A percentile compares a stretch with the other conserved stretches of the same genome.
Conservation (phyloP, 1,140 invertebrate species). For the Ruditapes philippinarum region DNA sequence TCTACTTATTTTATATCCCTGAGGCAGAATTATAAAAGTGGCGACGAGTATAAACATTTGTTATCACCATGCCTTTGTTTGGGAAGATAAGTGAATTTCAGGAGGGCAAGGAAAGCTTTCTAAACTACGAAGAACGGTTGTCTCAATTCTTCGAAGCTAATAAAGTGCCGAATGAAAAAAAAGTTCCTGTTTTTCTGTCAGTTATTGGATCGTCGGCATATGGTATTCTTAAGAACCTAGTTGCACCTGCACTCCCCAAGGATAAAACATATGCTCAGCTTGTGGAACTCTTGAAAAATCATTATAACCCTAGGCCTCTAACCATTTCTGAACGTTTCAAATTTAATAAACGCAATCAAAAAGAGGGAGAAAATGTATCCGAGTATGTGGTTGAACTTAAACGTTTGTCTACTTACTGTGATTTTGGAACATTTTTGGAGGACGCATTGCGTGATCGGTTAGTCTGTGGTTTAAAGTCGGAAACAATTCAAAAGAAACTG, state of each 20-base stretch:
- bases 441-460: conserved; percentile 17
- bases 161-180: conserved; percentile 20
- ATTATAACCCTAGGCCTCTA: conserved; percentile 20
- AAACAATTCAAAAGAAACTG: conserved; percentile 27
- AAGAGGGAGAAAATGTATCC: conserved; percentile 13
- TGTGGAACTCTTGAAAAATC: background rate
- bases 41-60: conserved; percentile 18
- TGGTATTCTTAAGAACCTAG: conserved; percentile 15
- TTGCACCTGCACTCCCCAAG: conserved; percentile 10
- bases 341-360: conserved; percentile 41
- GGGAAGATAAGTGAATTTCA: conserved; percentile 24
- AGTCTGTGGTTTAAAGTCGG: conserved; percentile 9
- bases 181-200: conserved; percentile 2
- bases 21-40: background rate
- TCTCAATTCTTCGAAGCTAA: conserved; percentile 18
- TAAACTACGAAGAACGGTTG: conserved; percentile 38
- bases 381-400: conserved; percentile 28
- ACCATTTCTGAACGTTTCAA: conserved; percentile 23
- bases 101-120: background rate
- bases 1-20: conserved; percentile 7
- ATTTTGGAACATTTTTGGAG: background rate
- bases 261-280: background rate
- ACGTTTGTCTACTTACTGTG: conserved; percentile 13
- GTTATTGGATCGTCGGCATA: conserved; percentile 35
- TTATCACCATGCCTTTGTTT: background rate